A percentile compares a stretch with the other conserved stretches of the same genome.
Evolutionary conservation across 2,888 invertebrate genomes (phyloP).

Genomic region (Emmelina monodactyla): DNA sequence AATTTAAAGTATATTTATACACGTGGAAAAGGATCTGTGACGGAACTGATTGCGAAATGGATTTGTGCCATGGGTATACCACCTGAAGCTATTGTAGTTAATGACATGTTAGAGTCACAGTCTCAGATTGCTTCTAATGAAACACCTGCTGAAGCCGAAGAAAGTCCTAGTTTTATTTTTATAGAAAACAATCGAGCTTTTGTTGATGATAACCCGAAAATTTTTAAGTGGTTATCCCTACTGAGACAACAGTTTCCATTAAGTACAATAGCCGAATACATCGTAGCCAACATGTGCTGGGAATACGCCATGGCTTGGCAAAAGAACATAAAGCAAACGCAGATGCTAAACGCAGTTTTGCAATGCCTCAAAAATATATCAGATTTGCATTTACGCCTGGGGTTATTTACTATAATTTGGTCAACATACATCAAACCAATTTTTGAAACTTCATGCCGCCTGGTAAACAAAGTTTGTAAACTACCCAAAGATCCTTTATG

Average conservation of each 20-base stretch:
- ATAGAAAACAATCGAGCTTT: slow-evolving; percentile 37
- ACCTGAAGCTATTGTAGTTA: slow-evolving; percentile 68
- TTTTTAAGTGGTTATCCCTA: slow-evolving; percentile 70
- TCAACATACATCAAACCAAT: slow-evolving; percentile 84
- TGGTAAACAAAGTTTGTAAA: slow-evolving; percentile 84
- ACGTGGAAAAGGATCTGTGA: slow-evolving; percentile 81
- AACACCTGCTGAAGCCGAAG: slow-evolving; percentile 24
- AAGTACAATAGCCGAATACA: slow-evolving; percentile 79
- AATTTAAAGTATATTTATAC: slow-evolving; percentile 72
- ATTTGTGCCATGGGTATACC: slow-evolving; percentile 76
- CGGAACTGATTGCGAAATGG: slow-evolving; percentile 90
- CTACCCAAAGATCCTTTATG: slow-evolving; percentile 86
- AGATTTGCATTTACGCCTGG: slow-evolving; percentile 73
- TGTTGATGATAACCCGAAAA: slow-evolving; percentile 48
- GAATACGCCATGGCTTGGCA: slow-evolving; percentile 90
- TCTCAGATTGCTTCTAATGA: slow-evolving; percentile 19
- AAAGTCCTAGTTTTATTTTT: slow-evolving; percentile 31
- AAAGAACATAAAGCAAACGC: slow-evolving; percentile 72
- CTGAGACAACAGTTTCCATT: slow-evolving; percentile 84
- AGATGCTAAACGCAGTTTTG: slow-evolving; percentile 75
- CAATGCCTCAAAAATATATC: slow-evolving; percentile 72
- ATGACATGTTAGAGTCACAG: slow-evolving; percentile 46
- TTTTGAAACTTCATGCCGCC: slow-evolving; percentile 76
- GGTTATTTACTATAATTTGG: slow-evolving; percentile 88
- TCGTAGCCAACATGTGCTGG: slow-evolving; percentile 90